Percentiles rank a stretch among this genome's conserved stretches.
These are phyloP conservation scores for Sminthurinus aureus DNA, from an alignment of 2,888 invertebrate genomes.

Conservation along the genomic window DNA sequence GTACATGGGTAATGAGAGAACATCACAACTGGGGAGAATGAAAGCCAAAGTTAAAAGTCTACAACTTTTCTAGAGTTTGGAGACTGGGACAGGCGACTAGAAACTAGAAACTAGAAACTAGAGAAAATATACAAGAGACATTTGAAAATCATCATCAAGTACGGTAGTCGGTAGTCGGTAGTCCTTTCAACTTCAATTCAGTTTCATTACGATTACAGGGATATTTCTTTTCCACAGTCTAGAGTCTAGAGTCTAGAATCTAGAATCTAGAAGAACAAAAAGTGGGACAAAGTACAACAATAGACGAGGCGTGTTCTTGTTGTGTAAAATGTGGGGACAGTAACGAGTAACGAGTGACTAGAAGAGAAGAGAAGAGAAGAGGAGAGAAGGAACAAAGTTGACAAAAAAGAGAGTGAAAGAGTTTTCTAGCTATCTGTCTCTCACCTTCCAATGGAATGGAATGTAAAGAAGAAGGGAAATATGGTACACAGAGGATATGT, in stretches of 20 bases:
- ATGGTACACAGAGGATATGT: neutral
- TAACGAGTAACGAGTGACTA: neutral
- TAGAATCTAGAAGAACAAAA: neutral
- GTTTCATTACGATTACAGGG: conserved; percentile 7
- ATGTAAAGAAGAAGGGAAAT: neutral
- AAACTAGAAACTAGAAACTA: too few relatives aligned
- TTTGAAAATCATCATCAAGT: conserved; percentile 28
- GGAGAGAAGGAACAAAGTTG: neutral
- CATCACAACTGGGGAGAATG: too few relatives aligned
- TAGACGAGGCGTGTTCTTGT: neutral
- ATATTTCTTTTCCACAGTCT: neutral
- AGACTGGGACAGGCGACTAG: too few relatives aligned
- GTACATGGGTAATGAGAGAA: too few relatives aligned
- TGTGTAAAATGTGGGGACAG: neutral
- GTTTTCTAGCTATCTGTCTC: neutral
- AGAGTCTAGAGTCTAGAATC: too few relatives aligned
- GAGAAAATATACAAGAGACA: neutral
- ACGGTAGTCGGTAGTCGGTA: neutral
- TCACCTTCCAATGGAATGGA: neutral
- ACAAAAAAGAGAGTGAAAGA: neutral
- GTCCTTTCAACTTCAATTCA: neutral
- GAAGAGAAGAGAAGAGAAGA: neutral
- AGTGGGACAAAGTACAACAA: neutral
- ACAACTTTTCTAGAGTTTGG: too few relatives aligned
- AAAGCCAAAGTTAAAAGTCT: too few relatives aligned